phyloP scores from a whole-genome alignment of 2,113 vertebrate genomes.

The Ailurus styani region DNA sequence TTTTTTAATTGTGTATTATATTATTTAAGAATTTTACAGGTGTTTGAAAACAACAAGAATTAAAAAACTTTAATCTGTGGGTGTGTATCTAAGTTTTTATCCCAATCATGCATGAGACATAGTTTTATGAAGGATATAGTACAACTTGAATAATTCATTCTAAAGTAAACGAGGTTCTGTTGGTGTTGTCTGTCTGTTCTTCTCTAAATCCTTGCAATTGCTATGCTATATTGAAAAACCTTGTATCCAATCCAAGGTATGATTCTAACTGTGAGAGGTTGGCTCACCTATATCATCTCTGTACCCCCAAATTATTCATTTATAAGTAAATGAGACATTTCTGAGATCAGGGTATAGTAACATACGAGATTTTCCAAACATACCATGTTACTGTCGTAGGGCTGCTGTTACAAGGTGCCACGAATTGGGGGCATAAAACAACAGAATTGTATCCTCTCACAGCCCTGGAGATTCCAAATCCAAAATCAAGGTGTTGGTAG shows the following conservation, averaged over 20 bases:
- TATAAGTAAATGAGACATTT: background rate
- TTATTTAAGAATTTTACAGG: background rate
- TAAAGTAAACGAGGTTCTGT: background rate
- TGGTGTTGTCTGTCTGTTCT: background rate
- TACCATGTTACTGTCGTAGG: background rate
- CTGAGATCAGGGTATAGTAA: background rate
- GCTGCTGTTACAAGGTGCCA: background rate
- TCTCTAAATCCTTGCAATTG: background rate
- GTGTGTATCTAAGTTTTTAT: background rate
- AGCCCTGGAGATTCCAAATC: background rate
- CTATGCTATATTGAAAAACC: background rate
- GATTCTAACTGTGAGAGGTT: background rate
- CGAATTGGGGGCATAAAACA: background rate
- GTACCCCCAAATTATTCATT: background rate
- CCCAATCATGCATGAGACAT: background rate
- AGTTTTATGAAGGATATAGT: background rate
- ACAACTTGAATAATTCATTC: background rate
- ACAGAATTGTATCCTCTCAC: background rate
- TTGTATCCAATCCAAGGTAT: background rate
- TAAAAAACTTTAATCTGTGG: background rate
- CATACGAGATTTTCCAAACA: background rate
- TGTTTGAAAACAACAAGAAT: background rate
- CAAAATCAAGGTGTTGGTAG: background rate
- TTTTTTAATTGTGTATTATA: background rate
- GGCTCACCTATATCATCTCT: background rate